Evolutionary conservation across 2,888 invertebrate genomes (phyloP).

Genomic region (Myathropa florea): DNA sequence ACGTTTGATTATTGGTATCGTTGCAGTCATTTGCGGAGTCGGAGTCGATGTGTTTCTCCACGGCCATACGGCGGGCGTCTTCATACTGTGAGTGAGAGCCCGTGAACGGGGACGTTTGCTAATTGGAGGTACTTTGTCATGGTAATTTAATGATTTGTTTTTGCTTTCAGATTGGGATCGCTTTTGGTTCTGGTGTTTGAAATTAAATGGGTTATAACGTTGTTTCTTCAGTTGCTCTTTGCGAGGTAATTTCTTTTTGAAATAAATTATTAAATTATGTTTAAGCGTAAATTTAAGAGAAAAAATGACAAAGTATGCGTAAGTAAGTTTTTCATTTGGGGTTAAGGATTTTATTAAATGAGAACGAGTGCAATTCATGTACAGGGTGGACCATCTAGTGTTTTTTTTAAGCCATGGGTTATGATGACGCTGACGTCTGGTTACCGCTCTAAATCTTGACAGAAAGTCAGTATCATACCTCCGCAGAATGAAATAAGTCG

Average conservation of each 20-base stretch:
- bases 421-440: too few species aligned
- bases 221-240: slow-evolving; percentile 83
- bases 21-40: slow-evolving; percentile 85
- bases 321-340: too few species aligned
- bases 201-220: slow-evolving; percentile 85
- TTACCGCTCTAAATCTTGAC: too few species aligned
- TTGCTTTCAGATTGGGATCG: slow-evolving; percentile 83
- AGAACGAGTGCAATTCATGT: too few species aligned
- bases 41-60: slow-evolving; percentile 85
- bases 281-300: too few species aligned
- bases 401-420: too few species aligned
- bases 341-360: too few species aligned
- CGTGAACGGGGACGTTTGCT: neutral
- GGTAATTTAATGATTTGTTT: slow-evolving; percentile 42
- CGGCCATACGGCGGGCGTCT: slow-evolving; percentile 83
- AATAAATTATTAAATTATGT: neutral
- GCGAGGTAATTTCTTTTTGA: slow-evolving; percentile 75
- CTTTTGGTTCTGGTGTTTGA: slow-evolving; percentile 84
- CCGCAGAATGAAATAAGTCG: too few species aligned
- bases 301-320: too few species aligned
- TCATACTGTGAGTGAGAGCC: slow-evolving; percentile 83
- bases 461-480: too few species aligned
- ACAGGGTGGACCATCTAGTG: too few species aligned
- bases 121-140: slow-evolving; percentile 16
- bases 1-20: slow-evolving; percentile 56